Evolutionary conservation across 2,888 invertebrate species (phyloP).

Genomic region (Ptilodon capucinus): DNA sequence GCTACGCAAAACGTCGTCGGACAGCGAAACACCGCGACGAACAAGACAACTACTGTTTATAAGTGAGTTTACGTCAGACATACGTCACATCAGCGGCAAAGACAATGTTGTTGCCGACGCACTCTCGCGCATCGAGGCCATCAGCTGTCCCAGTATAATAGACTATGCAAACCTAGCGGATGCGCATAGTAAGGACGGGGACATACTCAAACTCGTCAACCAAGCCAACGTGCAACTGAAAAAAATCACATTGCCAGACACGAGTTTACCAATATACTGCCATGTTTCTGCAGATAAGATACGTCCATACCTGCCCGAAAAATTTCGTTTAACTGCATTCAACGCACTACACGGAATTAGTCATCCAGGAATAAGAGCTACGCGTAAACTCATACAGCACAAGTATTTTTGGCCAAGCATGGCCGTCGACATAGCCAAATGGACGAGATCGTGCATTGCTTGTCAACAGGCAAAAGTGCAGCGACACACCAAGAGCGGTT

Average conservation of each 20-base stretch:
- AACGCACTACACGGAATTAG: slow-evolving; percentile 3
- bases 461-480: slow-evolving; percentile 3
- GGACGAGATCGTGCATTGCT: background rate
- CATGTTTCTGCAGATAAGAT: background rate
- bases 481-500: background rate
- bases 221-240: background rate
- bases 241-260: background rate
- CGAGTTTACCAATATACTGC: background rate
- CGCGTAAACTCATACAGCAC: background rate
- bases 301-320: slow-evolving; percentile 3
- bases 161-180: background rate
- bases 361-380: slow-evolving; percentile 1
- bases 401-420: slow-evolving; percentile 7
- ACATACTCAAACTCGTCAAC: background rate
- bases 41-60: slow-evolving; percentile 5
- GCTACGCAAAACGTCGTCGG: no score
- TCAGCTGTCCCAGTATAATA: slow-evolving; percentile 1
- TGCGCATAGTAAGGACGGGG: background rate
- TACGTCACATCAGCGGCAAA: slow-evolving; percentile 1
- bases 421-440: background rate
- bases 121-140: slow-evolving; percentile 2
- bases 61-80: slow-evolving; percentile 5
- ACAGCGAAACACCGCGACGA: background rate
- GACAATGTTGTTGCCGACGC: slow-evolving; percentile 4
- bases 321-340: background rate